Conservation (phyloP, 2,888 invertebrate species). For the Lasioglossum leucozonium region DNA sequence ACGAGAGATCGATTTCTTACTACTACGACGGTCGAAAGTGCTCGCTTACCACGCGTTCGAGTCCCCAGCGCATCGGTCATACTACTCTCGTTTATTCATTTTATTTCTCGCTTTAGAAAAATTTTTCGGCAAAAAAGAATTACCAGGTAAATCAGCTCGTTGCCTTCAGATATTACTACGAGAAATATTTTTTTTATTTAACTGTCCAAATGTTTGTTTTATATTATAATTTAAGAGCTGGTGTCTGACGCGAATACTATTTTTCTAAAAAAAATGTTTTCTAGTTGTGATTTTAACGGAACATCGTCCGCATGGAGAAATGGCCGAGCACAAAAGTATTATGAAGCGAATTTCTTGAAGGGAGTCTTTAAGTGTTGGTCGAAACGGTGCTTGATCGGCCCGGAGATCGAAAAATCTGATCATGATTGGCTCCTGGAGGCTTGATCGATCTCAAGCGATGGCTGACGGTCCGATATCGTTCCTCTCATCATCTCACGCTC, state of each 20-base stretch:
- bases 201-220: background rate
- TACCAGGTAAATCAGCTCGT: background rate
- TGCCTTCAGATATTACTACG: background rate
- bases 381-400: background rate
- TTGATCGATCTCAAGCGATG: conserved; percentile 10
- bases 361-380: background rate
- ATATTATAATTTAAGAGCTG: too few relatives aligned
- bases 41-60: background rate
- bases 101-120: background rate
- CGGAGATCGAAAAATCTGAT: background rate
- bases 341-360: background rate
- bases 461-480: background rate
- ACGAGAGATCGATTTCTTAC: background rate
- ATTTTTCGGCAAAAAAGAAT: background rate
- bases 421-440: background rate
- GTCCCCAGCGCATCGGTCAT: background rate
- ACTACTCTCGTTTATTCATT: background rate
- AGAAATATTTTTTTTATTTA: too few relatives aligned
- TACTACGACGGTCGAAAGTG: too few relatives aligned
- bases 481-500: conserved; percentile 11
- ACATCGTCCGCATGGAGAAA: background rate
- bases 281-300: background rate
- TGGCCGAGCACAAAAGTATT: background rate
- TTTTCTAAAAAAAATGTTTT: background rate
- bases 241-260: background rate